These are phyloP conservation scores for Crotophaga sulcirostris DNA, from an alignment of 2,113 vertebrate species.

Conservation along the genomic window DNA sequence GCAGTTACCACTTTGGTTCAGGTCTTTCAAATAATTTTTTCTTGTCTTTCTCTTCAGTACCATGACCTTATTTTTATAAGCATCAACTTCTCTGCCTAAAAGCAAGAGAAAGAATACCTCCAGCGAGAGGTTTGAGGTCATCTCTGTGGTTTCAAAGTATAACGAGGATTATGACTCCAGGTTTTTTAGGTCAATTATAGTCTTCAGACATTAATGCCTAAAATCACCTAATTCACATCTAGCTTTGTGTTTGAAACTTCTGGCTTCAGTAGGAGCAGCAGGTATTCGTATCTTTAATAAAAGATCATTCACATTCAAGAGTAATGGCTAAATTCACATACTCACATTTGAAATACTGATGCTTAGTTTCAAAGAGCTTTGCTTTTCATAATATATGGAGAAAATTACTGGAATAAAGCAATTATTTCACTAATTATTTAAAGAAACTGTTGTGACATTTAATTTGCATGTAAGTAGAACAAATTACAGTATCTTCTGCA, in stretches of 20 bases:
- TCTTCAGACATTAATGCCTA: not conserved
- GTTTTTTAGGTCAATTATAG: not conserved
- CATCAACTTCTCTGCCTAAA: not conserved
- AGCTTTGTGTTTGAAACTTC: not conserved
- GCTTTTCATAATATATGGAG: not conserved
- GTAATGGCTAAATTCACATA: not conserved
- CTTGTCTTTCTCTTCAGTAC: not conserved
- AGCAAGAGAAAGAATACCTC: not conserved
- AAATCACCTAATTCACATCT: not conserved
- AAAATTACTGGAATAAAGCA: conserved; percentile 3
- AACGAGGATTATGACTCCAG: not conserved
- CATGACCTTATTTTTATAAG: not conserved
- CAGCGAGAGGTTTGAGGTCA: not conserved
- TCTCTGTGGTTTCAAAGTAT: not conserved
- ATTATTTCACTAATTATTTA: conserved; percentile 31
- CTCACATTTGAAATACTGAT: not conserved
- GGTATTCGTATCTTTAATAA: not conserved
- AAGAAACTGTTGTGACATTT: conserved; percentile 3
- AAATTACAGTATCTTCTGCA: conserved; percentile 20
- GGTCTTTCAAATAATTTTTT: not conserved
- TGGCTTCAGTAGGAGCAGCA: not conserved
- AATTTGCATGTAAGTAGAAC: conserved; percentile 42
- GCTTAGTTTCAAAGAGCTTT: not conserved
- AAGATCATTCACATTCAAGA: not conserved
- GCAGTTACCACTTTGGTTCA: not conserved